A percentile compares a stretch with the other conserved stretches of the same genome.
phyloP scores from a whole-genome alignment of 2,888 invertebrate species.

The Philhelius pedissequus region DNA sequence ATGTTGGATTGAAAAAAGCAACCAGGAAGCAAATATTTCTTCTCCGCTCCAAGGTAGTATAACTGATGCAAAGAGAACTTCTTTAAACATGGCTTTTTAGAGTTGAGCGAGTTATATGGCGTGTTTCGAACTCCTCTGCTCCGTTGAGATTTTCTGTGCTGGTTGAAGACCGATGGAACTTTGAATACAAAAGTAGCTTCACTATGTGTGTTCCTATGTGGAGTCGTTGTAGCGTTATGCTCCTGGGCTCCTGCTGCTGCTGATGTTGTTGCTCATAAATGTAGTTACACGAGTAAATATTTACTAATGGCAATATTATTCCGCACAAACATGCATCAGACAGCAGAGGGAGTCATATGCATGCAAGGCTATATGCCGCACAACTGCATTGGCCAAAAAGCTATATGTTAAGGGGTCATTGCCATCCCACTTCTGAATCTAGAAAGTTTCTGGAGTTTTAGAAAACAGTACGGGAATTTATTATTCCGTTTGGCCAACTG shows the following conservation, averaged over 20 bases:
- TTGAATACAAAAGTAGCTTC: conserved; percentile 48
- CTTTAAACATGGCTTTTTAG: conserved; percentile 54
- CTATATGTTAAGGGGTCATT: not conserved
- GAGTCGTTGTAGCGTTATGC: not conserved
- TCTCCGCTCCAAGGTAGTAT: conserved; percentile 8
- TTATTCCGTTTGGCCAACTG: conserved; percentile 68
- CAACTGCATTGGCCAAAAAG: conserved; percentile 37
- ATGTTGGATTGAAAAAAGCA: not conserved
- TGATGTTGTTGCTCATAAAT: conserved; percentile 64
- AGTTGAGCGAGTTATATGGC: conserved; percentile 14
- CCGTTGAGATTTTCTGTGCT: conserved; percentile 41
- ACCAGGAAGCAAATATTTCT: conserved; percentile 52
- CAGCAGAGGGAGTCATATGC: conserved; percentile 11
- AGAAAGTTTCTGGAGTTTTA: conserved; percentile 31
- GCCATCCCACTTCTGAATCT: not conserved
- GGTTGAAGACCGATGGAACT: conserved; percentile 55
- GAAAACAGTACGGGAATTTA: conserved; percentile 62
- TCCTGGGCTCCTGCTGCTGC: too few relatives aligned
- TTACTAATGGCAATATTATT: conserved; percentile 67
- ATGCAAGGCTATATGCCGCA: conserved; percentile 42
- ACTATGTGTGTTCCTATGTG: not conserved
- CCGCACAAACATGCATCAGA: conserved; percentile 57
- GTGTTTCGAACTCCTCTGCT: conserved; percentile 26
- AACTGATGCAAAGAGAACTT: conserved; percentile 39
- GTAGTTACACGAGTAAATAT: conserved; percentile 68